Conservation (phyloP, 2,888 invertebrate species). For the Parnassius apollo region DNA sequence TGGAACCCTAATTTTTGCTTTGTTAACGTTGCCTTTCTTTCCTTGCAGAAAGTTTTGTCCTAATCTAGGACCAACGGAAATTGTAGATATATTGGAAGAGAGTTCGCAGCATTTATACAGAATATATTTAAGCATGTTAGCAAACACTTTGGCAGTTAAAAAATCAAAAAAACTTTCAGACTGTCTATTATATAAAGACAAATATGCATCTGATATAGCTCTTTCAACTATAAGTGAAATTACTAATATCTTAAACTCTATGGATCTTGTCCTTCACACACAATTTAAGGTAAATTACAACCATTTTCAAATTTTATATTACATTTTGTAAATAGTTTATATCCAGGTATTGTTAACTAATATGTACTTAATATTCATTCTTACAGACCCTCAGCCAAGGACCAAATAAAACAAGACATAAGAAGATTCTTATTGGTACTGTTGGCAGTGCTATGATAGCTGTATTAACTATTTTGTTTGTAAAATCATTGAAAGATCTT, state of each 20-base stretch:
- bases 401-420: conserved; percentile 45
- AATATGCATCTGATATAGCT: conserved; percentile 69
- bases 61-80: conserved; percentile 54
- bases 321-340: neutral
- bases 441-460: conserved; percentile 59
- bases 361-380: neutral
- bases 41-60: conserved; percentile 25
- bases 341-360: too few species aligned
- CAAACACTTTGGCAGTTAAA: conserved; percentile 61
- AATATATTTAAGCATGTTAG: conserved; percentile 65
- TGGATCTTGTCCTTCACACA: conserved; percentile 61
- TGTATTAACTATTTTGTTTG: conserved; percentile 56
- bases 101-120: conserved; percentile 66
- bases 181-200: conserved; percentile 60
- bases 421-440: conserved; percentile 64
- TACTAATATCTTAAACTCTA: conserved; percentile 59
- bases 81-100: conserved; percentile 63
- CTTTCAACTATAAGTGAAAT: conserved; percentile 62
- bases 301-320: neutral
- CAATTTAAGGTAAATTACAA: conserved; percentile 57
- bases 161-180: conserved; percentile 59
- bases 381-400: conserved; percentile 42
- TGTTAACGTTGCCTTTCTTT: conserved; percentile 14
- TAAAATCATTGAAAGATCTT: conserved; percentile 55
- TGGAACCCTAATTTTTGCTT: too few species aligned